Evolutionary conservation across 2,888 invertebrate species (phyloP).

Genomic region (Eustalomyia histrio): DNA sequence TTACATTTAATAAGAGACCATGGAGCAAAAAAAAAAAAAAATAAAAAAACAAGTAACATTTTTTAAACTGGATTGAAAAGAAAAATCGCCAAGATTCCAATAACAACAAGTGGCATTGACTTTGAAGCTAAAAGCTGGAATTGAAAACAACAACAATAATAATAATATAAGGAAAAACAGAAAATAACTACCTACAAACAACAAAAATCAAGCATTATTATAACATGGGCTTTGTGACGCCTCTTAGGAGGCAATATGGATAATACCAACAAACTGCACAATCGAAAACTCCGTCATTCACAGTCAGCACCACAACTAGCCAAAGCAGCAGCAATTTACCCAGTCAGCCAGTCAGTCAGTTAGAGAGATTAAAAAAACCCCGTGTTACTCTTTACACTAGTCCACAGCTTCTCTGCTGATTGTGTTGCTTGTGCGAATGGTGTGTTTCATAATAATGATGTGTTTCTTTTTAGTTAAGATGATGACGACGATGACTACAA

Average conservation of each 20-base stretch:
- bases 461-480: slow-evolving; percentile 18
- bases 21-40: not conserved
- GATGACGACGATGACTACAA: slow-evolving; percentile 50
- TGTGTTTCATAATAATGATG: slow-evolving; percentile 42
- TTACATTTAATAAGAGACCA: slow-evolving; percentile 60
- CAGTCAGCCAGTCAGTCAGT: slow-evolving; percentile 20
- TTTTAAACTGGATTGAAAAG: slow-evolving; percentile 63
- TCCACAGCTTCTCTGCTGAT: not conserved
- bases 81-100: slow-evolving; percentile 47
- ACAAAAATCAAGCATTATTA: slow-evolving; percentile 44
- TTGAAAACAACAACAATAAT: slow-evolving; percentile 17
- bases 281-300: slow-evolving; percentile 31
- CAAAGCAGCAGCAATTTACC: not conserved
- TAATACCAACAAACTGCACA: not conserved
- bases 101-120: slow-evolving; percentile 68
- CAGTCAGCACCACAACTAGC: not conserved
- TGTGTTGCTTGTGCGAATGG: not conserved
- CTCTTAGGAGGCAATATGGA: slow-evolving; percentile 39
- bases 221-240: slow-evolving; percentile 64
- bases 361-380: slow-evolving; percentile 7
- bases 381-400: slow-evolving; percentile 64
- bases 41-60: slow-evolving; percentile 2
- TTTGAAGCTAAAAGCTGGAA: slow-evolving; percentile 27
- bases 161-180: slow-evolving; percentile 21
- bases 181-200: slow-evolving; percentile 22